Evolutionary conservation across 2,113 vertebrate genomes (phyloP), one percentile per base, ranked within the genome.

Genomic region (Planiliza haematocheilus): DNA sequence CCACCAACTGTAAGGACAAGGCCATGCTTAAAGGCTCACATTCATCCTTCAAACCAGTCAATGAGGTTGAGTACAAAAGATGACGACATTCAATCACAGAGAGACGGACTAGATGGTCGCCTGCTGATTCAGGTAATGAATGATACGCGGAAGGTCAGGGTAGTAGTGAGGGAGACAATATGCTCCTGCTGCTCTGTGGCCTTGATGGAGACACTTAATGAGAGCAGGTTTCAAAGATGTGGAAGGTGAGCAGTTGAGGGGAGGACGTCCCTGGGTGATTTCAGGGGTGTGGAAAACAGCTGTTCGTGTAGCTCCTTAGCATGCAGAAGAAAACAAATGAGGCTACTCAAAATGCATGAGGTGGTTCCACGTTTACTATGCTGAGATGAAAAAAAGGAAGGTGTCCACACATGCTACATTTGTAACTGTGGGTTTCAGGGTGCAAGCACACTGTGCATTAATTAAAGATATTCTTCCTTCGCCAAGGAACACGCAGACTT

Each of bases 1-100:
- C 94, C 93, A 57, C 96, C 96, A 93, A 97, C 97, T 99, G 86
- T 60, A 82, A 82, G 82, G 41, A 92, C 16, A 79, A 77, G 41
- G 49, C 39, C 16, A 48, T 30, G 16, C 18, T 65, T 68, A 72
- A n/a, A 45, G 46, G 14, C 2, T 43, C 18, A 70, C 21, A 67
- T 41, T 8, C 42, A 18, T 48, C 1, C 17, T 51, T 66, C 36
- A 69, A 14, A 45, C 56, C 43, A 62, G 24, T 34, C 39, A 66
- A 57, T 36, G 38, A 51, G 48, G 30, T 41, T 0, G 41, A 38
- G 46, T 12, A 51, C 2, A 12, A 70, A 50, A 64, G 38, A 50
- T 45, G 46, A 79, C 7, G 39, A 16, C 18, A 21, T 37, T 59
- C 45, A 66, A 39, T 76, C 62, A 82, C 17, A 48, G 43, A 62